A percentile compares a stretch with the other conserved stretches of the same genome.
These are phyloP conservation scores for Eupithecia centaureata DNA, from an alignment of 2,888 invertebrate genomes.

Conservation along the genomic window DNA sequence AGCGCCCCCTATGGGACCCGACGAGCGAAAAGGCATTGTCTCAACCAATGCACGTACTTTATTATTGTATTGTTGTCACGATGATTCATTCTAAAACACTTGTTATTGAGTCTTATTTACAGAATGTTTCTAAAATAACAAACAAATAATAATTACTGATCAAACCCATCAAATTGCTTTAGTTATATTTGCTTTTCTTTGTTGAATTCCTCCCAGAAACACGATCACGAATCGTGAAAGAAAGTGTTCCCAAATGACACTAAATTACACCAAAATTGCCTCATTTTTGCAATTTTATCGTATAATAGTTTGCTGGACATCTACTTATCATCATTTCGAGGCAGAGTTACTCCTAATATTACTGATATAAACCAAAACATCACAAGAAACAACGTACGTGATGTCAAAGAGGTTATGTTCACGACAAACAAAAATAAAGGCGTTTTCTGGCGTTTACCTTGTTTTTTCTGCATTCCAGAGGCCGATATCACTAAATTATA, in stretches of 20 bases:
- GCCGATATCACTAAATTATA: conserved; percentile 71
- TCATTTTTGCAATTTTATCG: conserved; percentile 24
- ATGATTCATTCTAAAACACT: conserved; percentile 63
- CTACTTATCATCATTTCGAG: conserved; percentile 38
- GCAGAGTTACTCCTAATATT: conserved; percentile 10
- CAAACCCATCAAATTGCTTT: neutral
- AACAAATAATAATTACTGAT: neutral
- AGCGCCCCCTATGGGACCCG: conserved; percentile 70
- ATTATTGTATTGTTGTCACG: conserved; percentile 68
- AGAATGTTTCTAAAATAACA: conserved; percentile 8
- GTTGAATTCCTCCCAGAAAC: conserved; percentile 17
- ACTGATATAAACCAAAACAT: conserved; percentile 50
- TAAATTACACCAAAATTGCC: conserved; percentile 5
- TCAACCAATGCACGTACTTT: conserved; percentile 58
- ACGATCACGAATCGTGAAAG: conserved; percentile 16
- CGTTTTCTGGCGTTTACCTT: conserved; percentile 85
- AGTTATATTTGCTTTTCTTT: conserved; percentile 9
- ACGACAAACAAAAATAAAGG: conserved; percentile 83
- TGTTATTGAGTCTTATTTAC: conserved; percentile 13
- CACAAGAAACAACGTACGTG: conserved; percentile 71
- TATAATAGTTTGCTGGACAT: conserved; percentile 38
- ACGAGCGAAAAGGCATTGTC: conserved; percentile 52
- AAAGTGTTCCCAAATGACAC: conserved; percentile 23
- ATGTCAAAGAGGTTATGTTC: conserved; percentile 81
- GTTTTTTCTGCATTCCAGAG: conserved; percentile 67